Evolutionary conservation across 92 coral and sea anemone genomes (phyloP).

Genomic region (Actinernus sp.): DNA sequence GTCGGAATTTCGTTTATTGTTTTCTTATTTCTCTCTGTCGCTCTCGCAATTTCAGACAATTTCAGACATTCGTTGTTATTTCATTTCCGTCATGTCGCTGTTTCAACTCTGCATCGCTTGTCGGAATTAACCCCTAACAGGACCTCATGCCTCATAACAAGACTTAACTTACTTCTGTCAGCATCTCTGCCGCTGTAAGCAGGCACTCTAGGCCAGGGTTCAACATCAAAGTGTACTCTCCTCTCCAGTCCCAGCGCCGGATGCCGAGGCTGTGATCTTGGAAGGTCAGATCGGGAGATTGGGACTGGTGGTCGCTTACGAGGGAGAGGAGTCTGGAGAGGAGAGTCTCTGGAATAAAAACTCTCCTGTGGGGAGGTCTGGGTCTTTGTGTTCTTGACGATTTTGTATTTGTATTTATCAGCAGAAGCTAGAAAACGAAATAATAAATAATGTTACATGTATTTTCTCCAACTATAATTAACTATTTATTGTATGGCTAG

Average conservation of each 20-base stretch:
- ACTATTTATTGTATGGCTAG: no score
- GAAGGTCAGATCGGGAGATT: slow-evolving; percentile 63
- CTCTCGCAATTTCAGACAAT: no score
- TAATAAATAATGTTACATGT: no score
- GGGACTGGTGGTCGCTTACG: slow-evolving; percentile 95
- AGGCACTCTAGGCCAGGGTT: slow-evolving; percentile 29
- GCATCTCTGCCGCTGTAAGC: background rate
- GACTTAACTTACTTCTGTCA: background rate
- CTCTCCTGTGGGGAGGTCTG: slow-evolving; percentile 95
- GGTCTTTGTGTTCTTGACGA: slow-evolving; percentile 80
- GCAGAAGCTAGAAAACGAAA: no score
- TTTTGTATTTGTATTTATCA: slow-evolving; percentile 37
- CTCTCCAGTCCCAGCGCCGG: slow-evolving; percentile 21
- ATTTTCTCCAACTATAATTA: no score
- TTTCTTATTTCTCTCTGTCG: no score
- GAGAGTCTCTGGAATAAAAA: slow-evolving; percentile 63
- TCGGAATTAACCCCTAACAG: no score
- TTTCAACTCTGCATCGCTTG: no score
- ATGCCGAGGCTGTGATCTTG: slow-evolving; percentile 33
- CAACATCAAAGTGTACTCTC: slow-evolving; percentile 76
- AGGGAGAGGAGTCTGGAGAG: slow-evolving; percentile 96
- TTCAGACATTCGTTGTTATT: no score
- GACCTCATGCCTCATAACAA: background rate
- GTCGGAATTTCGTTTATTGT: no score
- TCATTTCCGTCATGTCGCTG: no score